A percentile compares a stretch with the other conserved stretches of the same genome.
These are phyloP conservation scores for Columba livia DNA, from an alignment of 2,113 vertebrate species.

Conservation along the genomic window DNA sequence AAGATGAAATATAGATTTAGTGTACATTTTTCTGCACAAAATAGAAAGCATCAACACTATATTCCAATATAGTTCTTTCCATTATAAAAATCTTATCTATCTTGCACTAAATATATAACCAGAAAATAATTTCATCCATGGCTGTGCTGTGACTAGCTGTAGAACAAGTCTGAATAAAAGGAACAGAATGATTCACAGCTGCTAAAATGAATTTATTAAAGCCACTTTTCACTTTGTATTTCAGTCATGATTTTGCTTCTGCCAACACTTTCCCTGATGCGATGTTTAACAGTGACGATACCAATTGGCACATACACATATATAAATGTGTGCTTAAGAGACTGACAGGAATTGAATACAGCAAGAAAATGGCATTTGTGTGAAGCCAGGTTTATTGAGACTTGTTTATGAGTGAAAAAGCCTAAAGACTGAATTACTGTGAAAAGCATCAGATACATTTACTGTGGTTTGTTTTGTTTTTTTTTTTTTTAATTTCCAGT, in stretches of 20 bases:
- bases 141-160: background rate
- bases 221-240: conserved; percentile 16
- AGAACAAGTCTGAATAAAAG: background rate
- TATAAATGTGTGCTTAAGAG: background rate
- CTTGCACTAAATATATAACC: background rate
- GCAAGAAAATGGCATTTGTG: background rate
- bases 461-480: background rate
- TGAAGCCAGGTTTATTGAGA: background rate
- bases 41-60: background rate
- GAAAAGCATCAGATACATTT: background rate
- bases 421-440: background rate
- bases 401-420: background rate
- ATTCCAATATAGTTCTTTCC: background rate
- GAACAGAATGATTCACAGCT: conserved; percentile 12
- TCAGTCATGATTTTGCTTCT: conserved; percentile 13
- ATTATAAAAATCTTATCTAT: background rate
- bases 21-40: background rate
- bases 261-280: background rate
- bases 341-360: background rate
- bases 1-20: background rate
- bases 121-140: background rate
- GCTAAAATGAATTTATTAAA: conserved; percentile 23
- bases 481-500: background rate
- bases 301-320: background rate
- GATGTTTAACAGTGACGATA: conserved; percentile 15